phyloP scores from a whole-genome alignment of 1,140 invertebrate genomes.

The Ridgeia piscesae region DNA sequence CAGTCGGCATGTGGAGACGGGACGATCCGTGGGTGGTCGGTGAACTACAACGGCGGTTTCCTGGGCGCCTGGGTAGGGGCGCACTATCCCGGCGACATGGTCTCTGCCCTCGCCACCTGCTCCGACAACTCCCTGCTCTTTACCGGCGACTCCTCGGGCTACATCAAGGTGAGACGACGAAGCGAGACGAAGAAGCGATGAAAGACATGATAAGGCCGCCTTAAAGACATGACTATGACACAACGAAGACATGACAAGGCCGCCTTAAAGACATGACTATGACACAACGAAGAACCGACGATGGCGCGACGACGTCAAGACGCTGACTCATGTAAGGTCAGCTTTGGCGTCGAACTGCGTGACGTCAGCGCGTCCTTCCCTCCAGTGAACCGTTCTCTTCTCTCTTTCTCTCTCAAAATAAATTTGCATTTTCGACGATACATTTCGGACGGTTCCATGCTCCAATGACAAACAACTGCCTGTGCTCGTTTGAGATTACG shows the following conservation, averaged over 20 bases:
- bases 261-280: no score
- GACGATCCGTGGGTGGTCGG: slow-evolving; percentile 19
- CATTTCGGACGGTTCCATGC: no score
- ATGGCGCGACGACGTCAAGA: no score
- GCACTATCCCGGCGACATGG: slow-evolving; percentile 3
- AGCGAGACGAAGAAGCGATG: background rate
- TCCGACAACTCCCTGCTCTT: slow-evolving; percentile 20
- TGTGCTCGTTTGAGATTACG: no score
- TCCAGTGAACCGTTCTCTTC: no score
- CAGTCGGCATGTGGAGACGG: slow-evolving; percentile 21
- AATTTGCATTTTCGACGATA: no score
- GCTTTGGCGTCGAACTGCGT: no score
- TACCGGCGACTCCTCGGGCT: slow-evolving; percentile 26
- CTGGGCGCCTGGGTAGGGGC: slow-evolving; percentile 21
- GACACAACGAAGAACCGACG: no score
- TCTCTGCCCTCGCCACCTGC: background rate
- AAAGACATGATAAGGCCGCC: background rate
- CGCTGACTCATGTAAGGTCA: no score
- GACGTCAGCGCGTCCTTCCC: no score
- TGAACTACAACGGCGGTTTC: slow-evolving; percentile 16
- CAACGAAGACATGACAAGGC: no score
- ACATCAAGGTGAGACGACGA: slow-evolving; percentile 19
- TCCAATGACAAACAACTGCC: no score
- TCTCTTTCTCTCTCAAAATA: background rate
- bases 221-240: background rate